These are phyloP conservation scores for Ormia ochracea DNA, from an alignment of 2,888 invertebrate genomes.

Conservation along the genomic window DNA sequence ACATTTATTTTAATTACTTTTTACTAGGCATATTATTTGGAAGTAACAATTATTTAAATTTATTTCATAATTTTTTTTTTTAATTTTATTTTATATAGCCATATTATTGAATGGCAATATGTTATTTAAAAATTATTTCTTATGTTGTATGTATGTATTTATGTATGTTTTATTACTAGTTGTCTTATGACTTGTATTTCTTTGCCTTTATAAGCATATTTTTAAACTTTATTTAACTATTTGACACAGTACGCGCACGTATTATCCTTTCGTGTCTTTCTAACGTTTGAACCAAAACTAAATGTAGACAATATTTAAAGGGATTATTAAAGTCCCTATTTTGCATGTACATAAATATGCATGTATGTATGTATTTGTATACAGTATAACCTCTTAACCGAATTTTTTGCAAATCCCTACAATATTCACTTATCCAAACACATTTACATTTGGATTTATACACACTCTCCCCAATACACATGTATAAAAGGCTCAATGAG, in stretches of 20 bases:
- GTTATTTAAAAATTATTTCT: neutral
- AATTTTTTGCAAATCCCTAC: constrained; percentile 45
- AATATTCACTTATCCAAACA: constrained; percentile 17
- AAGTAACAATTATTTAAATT: neutral
- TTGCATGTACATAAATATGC: too few relatives aligned
- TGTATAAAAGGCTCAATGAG: constrained; percentile 46
- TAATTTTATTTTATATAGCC: neutral
- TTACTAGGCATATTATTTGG: neutral
- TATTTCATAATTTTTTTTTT: neutral
- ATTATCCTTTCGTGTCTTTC: constrained; percentile 75
- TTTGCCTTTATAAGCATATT: constrained; percentile 10
- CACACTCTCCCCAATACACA: neutral
- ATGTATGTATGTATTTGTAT: too few relatives aligned
- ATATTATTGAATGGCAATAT: neutral
- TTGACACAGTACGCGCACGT: constrained; percentile 71
- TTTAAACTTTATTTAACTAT: constrained; percentile 36
- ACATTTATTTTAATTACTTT: neutral
- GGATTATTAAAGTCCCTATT: constrained; percentile 57
- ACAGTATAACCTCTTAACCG: constrained; percentile 59
- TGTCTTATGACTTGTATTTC: constrained; percentile 6
- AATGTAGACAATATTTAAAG: constrained; percentile 61
- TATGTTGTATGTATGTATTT: too few relatives aligned
- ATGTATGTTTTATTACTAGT: neutral
- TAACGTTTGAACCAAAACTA: constrained; percentile 76
- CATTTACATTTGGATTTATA: neutral